These are phyloP conservation scores for Gymnogyps californianus DNA, from an alignment of 2,113 vertebrate species.

Conservation along the genomic window DNA sequence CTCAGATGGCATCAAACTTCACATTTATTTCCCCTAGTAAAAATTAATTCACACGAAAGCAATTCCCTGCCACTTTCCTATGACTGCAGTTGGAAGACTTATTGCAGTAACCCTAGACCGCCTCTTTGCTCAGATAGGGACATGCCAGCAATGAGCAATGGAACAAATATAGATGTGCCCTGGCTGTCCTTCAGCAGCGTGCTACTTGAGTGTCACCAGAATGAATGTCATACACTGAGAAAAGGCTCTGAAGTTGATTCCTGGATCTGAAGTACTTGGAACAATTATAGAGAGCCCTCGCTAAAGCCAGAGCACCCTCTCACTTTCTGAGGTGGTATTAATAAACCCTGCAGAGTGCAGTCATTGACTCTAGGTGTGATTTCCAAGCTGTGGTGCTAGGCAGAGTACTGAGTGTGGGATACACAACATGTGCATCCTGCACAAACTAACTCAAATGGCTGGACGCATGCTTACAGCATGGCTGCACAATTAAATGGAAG, in stretches of 20 bases:
- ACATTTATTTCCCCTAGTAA: conserved; percentile 36
- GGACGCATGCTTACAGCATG: background rate
- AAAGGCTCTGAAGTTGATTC: conserved; percentile 1
- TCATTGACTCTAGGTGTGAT: background rate
- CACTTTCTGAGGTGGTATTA: background rate
- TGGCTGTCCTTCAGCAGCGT: conserved; percentile 17
- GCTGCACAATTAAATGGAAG: background rate
- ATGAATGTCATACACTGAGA: conserved; percentile 42
- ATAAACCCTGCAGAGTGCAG: background rate
- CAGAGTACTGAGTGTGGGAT: background rate
- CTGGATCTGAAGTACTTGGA: conserved; percentile 19
- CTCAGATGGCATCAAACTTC: conserved; percentile 21
- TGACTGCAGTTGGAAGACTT: background rate
- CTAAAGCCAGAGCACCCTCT: background rate
- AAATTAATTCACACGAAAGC: background rate
- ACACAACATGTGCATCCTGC: background rate
- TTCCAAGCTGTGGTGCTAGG: background rate
- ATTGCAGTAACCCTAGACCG: conserved; percentile 62
- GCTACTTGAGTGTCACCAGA: conserved; percentile 66
- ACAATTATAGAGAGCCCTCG: background rate
- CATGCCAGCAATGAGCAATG: conserved; percentile 59
- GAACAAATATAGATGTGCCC: conserved; percentile 83
- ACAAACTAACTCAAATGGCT: background rate
- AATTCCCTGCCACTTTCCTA: conserved; percentile 34
- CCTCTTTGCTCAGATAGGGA: conserved; percentile 54